A percentile compares a stretch with the other conserved stretches of the same genome.
Conservation (phyloP, 2,888 invertebrate genomes). For the Eremobia ochroleuca region DNA sequence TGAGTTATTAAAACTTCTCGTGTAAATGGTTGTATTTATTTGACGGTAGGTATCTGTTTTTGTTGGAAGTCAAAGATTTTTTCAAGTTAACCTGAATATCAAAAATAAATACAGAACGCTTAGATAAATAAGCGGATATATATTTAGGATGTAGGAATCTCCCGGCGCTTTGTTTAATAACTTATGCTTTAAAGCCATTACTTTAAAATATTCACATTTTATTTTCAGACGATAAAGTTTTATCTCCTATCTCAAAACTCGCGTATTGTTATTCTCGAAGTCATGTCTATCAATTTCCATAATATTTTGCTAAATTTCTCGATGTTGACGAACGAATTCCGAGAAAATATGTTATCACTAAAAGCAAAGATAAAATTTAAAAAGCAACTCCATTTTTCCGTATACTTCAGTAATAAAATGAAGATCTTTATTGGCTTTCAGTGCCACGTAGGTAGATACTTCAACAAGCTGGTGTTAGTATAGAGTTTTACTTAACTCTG, state of each 20-base stretch:
- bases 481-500: conserved; percentile 1
- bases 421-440: conserved; percentile 14
- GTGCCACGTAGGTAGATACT: background rate
- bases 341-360: background rate
- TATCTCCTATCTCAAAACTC: background rate
- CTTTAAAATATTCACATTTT: background rate
- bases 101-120: background rate
- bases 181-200: background rate
- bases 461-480: background rate
- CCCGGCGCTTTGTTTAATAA: background rate
- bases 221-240: background rate
- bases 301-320: background rate
- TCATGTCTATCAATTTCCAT: background rate
- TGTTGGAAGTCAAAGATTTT: conserved; percentile 18
- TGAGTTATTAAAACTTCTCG: conserved; percentile 41
- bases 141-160: background rate
- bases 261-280: background rate
- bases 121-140: background rate
- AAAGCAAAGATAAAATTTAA: conserved; percentile 9
- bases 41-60: conserved; percentile 13
- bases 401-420: conserved; percentile 4
- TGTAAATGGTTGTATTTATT: conserved; percentile 56
- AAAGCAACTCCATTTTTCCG: background rate
- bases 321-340: background rate
- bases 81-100: conserved; percentile 16